These are phyloP conservation scores for Ladona fulva DNA, from an alignment of 1,140 invertebrate species.

Conservation along the genomic window DNA sequence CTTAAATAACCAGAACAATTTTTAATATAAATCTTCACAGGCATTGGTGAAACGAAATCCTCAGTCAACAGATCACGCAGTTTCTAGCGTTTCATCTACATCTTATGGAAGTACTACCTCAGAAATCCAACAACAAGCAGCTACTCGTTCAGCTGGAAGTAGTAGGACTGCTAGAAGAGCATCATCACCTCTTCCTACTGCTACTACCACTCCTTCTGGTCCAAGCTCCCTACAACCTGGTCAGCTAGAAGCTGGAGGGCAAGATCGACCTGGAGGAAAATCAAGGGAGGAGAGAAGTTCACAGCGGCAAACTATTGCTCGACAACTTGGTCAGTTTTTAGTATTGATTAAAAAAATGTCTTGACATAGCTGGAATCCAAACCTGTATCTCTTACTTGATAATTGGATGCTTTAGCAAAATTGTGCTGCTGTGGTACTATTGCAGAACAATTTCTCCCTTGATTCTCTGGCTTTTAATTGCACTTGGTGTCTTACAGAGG, in stretches of 20 bases:
- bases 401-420: no score
- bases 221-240: background rate
- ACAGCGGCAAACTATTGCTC: slow-evolving; percentile 42
- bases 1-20: slow-evolving; percentile 8
- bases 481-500: no score
- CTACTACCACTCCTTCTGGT: background rate
- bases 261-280: slow-evolving; percentile 2
- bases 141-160: background rate
- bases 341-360: background rate
- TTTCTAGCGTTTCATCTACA: slow-evolving; percentile 16
- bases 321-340: slow-evolving; percentile 40
- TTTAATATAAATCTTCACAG: slow-evolving; percentile 36
- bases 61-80: slow-evolving; percentile 34
- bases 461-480: no score
- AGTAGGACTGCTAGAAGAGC: background rate
- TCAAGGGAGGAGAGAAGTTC: slow-evolving; percentile 39
- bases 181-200: background rate
- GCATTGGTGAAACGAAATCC: slow-evolving; percentile 65
- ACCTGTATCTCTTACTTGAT: no score
- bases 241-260: background rate
- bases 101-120: background rate
- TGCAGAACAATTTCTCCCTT: no score
- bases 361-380: no score
- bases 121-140: background rate
- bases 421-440: no score